A percentile compares a stretch with the other conserved stretches of the same genome.
Conservation (phyloP, 1,140 invertebrate genomes). For the Phenacoccus solenopsis region DNA sequence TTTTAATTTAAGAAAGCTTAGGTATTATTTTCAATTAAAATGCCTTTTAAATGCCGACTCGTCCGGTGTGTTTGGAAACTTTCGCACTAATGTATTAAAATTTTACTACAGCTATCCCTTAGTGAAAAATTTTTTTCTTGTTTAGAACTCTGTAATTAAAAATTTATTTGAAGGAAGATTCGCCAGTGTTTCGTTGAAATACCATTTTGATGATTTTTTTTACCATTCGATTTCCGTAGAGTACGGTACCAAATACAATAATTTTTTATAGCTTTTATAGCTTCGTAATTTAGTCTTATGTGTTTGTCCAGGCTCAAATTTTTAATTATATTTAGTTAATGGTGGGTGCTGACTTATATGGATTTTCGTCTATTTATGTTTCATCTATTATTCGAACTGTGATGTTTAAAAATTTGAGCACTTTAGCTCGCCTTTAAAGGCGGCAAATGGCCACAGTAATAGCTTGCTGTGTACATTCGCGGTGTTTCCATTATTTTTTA, state of each 20-base stretch:
- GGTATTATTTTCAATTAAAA: slow-evolving; percentile 3
- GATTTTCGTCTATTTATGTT: background rate
- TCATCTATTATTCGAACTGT: background rate
- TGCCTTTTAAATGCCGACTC: background rate
- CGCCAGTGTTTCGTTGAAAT: too few species aligned
- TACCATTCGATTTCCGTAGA: too few species aligned
- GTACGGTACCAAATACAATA: too few species aligned
- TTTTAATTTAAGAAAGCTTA: background rate
- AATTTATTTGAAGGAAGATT: too few species aligned
- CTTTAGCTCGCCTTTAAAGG: too few species aligned
- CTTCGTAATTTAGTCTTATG: too few species aligned
- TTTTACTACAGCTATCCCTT: background rate
- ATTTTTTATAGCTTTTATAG: too few species aligned
- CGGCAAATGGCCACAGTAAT: too few species aligned
- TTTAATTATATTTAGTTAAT: background rate
- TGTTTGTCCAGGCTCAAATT: background rate
- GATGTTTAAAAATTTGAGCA: background rate
- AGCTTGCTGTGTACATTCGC: too few species aligned
- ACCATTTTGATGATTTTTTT: too few species aligned
- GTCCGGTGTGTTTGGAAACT: background rate
- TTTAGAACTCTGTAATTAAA: too few species aligned
- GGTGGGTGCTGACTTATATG: background rate
- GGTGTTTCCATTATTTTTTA: too few species aligned
- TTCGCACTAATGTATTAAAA: background rate
- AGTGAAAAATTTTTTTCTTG: background rate